Conservation (phyloP, 2,888 invertebrate species). For the Ganaspis brasiliensis region DNA sequence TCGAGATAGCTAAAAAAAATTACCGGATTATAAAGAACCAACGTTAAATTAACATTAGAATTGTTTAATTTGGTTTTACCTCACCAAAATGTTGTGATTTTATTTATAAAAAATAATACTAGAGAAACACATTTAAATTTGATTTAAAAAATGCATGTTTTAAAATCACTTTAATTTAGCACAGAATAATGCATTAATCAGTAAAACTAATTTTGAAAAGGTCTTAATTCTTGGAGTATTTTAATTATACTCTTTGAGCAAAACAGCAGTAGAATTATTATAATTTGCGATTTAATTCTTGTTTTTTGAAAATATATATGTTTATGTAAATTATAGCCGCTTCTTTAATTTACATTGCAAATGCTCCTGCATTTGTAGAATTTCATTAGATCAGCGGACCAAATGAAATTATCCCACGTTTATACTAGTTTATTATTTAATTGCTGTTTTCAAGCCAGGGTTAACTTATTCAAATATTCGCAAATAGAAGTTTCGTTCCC, state of each 20-base stretch:
- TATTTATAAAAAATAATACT: too few relatives aligned
- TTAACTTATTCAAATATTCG: background rate
- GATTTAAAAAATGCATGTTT: too few relatives aligned
- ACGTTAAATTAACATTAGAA: background rate
- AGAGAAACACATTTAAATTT: too few relatives aligned
- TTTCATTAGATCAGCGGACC: background rate
- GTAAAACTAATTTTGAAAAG: background rate
- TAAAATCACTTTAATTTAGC: background rate
- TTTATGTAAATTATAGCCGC: conserved; percentile 28
- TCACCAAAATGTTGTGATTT: too few relatives aligned
- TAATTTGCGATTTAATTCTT: background rate
- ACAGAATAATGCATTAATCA: background rate
- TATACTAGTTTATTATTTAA: conserved; percentile 12
- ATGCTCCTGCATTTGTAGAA: background rate
- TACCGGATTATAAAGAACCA: background rate
- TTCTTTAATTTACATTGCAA: conserved; percentile 30
- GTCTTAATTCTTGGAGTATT: background rate
- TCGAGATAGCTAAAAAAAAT: conserved; percentile 6
- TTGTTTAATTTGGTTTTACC: too few relatives aligned
- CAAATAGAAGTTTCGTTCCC: background rate
- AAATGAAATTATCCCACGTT: conserved; percentile 27
- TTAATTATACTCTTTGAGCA: too few relatives aligned
- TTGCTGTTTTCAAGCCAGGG: conserved; percentile 9
- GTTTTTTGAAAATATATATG: background rate
- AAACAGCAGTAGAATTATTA: background rate